Base-by-base conservation (phyloP, 2,888 invertebrate genomes). In the Agelastica alni region DNA sequence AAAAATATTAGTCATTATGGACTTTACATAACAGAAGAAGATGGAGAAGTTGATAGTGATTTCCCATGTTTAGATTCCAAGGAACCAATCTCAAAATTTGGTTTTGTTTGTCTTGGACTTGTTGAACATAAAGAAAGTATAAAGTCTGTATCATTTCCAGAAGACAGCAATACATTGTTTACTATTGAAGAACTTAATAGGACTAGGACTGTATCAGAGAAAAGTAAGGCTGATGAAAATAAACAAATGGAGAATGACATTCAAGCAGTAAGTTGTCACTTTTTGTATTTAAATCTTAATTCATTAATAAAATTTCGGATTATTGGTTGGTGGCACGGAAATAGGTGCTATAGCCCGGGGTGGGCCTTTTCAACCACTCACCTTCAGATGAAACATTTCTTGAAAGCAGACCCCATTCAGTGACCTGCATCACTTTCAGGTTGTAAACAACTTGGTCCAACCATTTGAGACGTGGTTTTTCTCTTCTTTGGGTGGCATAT, bases 11-110 rank as follows among this genome's bases (percentile, higher is more conserved):
- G 82, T 48, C 84, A 87, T 69, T 96, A 94, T 74, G 92, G 93
- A 34, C 82, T 97, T 49, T 93, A 91, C 72, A 93, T 97, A 75
- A 95, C 93, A 17, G 97, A 97, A 78, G 96, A 97, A 70, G 95
- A 96, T 72, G 97, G 96, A 1, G 96, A 96, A 78, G 90, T 94
- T 2, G 95, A 95, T 76, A 84, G 85, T 77, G 96, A 95, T 67
- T 96, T 98, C 73, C 96, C 96, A 0, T 89, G 91, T 64, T 80
- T 98, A 7, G 95, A 96, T 72, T 83, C 88, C 9, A 84, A 85
- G 56, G 96, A 97, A 77, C 88, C 89, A 1, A 91, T 96, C 63
- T 89, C 91, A 1, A 96, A 96, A 77, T 97, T 96, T 76, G 93
- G 93, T 18, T 96, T 97, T 74, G 85, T 85, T 7, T 90, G 90